Evolutionary conservation across 2,113 vertebrate species (phyloP).

Genomic region (Camelus dromedarius): DNA sequence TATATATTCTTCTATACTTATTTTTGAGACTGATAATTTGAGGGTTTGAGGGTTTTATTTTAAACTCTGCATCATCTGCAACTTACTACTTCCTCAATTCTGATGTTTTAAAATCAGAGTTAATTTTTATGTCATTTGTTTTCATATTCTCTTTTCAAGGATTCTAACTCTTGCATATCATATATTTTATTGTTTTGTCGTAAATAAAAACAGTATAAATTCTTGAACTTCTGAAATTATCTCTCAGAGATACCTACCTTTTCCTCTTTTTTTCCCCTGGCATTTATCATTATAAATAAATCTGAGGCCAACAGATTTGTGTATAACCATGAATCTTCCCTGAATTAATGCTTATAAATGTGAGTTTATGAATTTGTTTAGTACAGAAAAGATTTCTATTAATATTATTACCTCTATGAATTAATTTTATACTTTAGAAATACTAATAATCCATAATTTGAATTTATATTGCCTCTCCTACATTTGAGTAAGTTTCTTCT

Average conservation of each 20-base stretch:
- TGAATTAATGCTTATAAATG: background rate
- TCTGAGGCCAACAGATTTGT: background rate
- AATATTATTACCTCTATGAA: background rate
- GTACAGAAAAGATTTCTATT: background rate
- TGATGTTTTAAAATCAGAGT: background rate
- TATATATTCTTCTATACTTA: background rate
- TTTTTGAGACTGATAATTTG: background rate
- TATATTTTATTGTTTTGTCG: background rate
- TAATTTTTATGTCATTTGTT: background rate
- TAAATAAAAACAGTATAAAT: background rate
- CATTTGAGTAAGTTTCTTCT: constrained; percentile 5
- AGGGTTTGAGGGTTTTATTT: background rate
- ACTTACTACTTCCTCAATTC: background rate
- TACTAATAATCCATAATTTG: constrained; percentile 20
- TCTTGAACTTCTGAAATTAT: background rate
- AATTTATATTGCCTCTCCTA: constrained; percentile 54
- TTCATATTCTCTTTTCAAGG: background rate
- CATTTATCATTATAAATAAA: constrained; percentile 39
- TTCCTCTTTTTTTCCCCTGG: background rate
- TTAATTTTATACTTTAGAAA: constrained; percentile 49
- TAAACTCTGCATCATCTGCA: background rate
- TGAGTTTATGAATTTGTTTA: constrained; percentile 3
- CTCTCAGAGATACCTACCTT: background rate
- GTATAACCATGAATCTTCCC: constrained; percentile 13
- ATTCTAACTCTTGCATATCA: background rate